Base-by-base conservation (phyloP, 2,888 invertebrate species). In the Diploptera punctata region DNA sequence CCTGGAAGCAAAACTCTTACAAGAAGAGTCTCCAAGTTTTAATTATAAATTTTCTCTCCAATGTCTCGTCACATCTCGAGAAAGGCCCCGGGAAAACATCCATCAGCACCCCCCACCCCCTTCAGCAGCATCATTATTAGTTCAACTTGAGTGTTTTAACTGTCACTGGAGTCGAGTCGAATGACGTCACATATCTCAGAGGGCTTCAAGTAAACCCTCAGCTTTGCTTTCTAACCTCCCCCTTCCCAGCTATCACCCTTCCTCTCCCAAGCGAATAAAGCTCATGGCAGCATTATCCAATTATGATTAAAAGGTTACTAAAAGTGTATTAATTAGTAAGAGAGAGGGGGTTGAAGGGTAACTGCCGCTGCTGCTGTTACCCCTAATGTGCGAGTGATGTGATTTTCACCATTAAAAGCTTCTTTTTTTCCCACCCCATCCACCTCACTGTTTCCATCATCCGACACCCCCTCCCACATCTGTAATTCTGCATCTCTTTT, bases 281-380 rank as follows among this genome's bases (percentile, higher is more conserved):
- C 67, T 65, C 61, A 62, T 60, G 65, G 68, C 70, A 73, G 74
- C 75, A 72, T 82, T 82, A 84, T 83, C 83, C 83, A 83, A 83
- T 84, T 84, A 84, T 83, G 82, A 83, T 83, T 83, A 83, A 83
- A 83, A 83, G 82, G 83, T 82, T 82, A 81, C 81, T 82, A 83
- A 83, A 82, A 81, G 82, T 80, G 81, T 82, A 83, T 83, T 83
- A 83, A 83, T 83, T 83, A 82, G 80, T 80, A 65, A 47, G 62
- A 49, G 73, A 29, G 31, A 49, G 70, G 60, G 52, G 68, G 72
- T 33, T 49, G 73, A 65, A 62, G 68, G 57, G 68, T 26, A 67
- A 67, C 54, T 54, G 67, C 69, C 33, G 70, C 43, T 72, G 69
- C 57, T 54, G 70, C n/a, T n/a, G n/a, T n/a, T n/a, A n/a, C n/a